A percentile compares a stretch with the other conserved stretches of the same genome.
phyloP scores from a whole-genome alignment of 2,113 vertebrate species.

The Coptodon bakossiorum region DNA sequence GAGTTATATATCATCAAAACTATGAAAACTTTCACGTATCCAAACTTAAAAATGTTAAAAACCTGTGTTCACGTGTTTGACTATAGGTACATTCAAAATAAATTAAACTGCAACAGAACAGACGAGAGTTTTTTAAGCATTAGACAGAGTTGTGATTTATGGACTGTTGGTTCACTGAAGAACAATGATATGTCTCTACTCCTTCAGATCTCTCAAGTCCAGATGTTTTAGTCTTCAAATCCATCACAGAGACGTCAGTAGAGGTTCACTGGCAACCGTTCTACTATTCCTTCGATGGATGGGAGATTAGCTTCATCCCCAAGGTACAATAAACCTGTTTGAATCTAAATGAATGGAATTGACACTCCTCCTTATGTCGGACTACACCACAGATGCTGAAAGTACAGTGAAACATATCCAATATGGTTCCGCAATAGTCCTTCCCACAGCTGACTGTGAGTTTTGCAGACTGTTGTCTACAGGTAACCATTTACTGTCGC shows the following conservation, averaged over 20 bases:
- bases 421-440: background rate
- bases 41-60: background rate
- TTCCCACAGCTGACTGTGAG: background rate
- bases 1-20: background rate
- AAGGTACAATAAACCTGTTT: constrained; percentile 75
- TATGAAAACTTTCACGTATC: background rate
- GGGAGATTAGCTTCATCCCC: constrained; percentile 99
- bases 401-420: background rate
- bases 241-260: constrained; percentile 89
- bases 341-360: background rate
- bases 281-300: constrained; percentile 89
- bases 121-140: background rate
- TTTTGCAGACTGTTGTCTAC: background rate
- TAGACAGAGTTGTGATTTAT: constrained; percentile 51
- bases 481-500: background rate
- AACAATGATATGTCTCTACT: constrained; percentile 57
- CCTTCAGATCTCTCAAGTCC: constrained; percentile 88
- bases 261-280: constrained; percentile 96
- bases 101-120: background rate
- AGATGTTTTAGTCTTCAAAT: constrained; percentile 89
- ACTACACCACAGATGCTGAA: background rate
- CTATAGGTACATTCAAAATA: background rate
- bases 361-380: background rate
- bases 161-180: constrained; percentile 22
- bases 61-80: background rate